These are phyloP conservation scores for Nasonovia ribisnigri DNA, from an alignment of 2,888 invertebrate genomes.

Conservation along the genomic window DNA sequence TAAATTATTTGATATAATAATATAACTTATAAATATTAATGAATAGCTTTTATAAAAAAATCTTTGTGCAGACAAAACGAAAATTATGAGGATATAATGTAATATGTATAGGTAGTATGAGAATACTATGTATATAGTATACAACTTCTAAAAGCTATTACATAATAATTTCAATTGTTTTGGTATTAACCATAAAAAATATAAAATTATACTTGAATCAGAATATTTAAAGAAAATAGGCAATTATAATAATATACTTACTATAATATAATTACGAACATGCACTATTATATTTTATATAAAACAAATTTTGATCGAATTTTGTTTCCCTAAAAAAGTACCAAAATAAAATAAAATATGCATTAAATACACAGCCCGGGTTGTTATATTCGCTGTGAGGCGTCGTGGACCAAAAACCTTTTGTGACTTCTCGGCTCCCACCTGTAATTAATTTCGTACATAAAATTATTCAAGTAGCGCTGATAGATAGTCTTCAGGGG, in stretches of 20 bases:
- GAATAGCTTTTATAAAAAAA: background rate
- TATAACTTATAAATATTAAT: background rate
- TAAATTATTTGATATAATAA: background rate
- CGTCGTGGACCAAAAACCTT: background rate
- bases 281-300: background rate
- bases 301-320: background rate
- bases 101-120: too few species aligned
- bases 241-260: background rate
- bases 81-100: background rate
- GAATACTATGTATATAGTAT: background rate
- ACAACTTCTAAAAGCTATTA: background rate
- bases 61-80: background rate
- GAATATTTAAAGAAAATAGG: background rate
- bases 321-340: background rate
- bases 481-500: background rate
- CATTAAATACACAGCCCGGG: background rate
- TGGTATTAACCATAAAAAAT: background rate
- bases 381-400: background rate
- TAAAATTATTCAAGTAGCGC: background rate
- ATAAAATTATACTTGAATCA: background rate
- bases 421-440: background rate
- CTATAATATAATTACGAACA: background rate
- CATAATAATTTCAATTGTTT: background rate
- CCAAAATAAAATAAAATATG: background rate
- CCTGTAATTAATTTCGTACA: background rate